Evolutionary conservation across 2,797 vertebrate genomes (phyloP), one percentile per base, ranked within the genome.

Genomic region (Phataginus tetradactyla): DNA sequence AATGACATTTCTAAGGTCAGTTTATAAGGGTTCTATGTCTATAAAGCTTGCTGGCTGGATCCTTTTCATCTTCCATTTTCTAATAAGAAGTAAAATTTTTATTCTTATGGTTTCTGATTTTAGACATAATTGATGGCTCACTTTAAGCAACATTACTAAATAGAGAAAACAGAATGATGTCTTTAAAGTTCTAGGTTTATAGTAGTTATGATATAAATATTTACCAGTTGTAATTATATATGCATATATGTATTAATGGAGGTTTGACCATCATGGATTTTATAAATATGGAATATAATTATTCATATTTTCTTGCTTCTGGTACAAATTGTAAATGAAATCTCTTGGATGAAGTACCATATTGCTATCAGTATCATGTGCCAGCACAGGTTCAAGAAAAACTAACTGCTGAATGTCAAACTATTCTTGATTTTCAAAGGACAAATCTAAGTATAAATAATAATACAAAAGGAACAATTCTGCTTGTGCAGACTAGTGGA

Each of bases 21-120:
- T 94, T 88, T 96, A 39, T 49, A 94, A 94, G 63, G 4, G 32
- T 59, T 81, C n/a, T 12, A 71, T 68, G n/a, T 71, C 45, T 61
- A 27, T 92, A 90, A 92, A 87, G 0, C 42, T 90, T 94, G 49
- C 57, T 61, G 45, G 20, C 11, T 90, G 68, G 32, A 14, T 74
- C 32, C 10, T 81, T 88, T 96, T 85, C 68, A 90, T 53, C 55
- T 27, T 75, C 5, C 27, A 20, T 81, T 95, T 94, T 78, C 80
- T 95, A 94, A 89, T 59, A 94, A 91, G 29, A 87, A 85, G 64
- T 79, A 39, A 93, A 37, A 57, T 51, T 71, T 96, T 91, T 92
- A 97, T 85, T 91, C 71, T 91, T 91, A 27, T 78, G 74, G 10
- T 9, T 94, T 92, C 72, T 95, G 92, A 79, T 84, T 95, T 96